Evolutionary conservation across 2,797 vertebrate genomes (phyloP).

Genomic region (Mormyrops boulengeri): DNA sequence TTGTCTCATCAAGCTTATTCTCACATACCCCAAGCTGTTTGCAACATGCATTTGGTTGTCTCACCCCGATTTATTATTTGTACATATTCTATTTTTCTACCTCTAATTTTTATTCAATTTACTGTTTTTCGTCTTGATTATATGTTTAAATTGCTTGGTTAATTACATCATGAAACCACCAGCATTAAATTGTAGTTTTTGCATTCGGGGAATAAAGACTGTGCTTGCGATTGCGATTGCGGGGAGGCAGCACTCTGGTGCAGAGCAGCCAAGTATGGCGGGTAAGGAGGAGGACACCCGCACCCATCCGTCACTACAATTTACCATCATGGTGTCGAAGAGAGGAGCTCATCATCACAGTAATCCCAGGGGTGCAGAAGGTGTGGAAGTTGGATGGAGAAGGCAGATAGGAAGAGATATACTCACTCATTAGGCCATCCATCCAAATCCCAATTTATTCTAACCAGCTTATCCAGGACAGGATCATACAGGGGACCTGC

Average conservation of each 20-base stretch:
- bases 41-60: not conserved
- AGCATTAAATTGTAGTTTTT: not conserved
- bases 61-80: not conserved
- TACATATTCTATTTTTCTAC: not conserved
- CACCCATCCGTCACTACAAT: not conserved
- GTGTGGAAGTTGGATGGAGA: not conserved
- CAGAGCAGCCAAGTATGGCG: not conserved
- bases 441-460: not conserved
- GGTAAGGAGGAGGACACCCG: not conserved
- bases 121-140: not conserved
- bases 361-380: not conserved
- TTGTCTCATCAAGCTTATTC: not conserved
- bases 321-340: not conserved
- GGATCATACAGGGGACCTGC: not conserved
- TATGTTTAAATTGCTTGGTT: not conserved
- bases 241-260: not conserved
- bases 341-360: not conserved
- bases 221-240: not conserved
- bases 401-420: not conserved
- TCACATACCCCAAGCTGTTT: not conserved
- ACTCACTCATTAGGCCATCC: not conserved
- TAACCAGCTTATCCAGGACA: not conserved
- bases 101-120: not conserved
- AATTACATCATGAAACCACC: not conserved
- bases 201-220: not conserved